Conservation (phyloP, 2,113 vertebrate species). For the Cariama cristata region DNA sequence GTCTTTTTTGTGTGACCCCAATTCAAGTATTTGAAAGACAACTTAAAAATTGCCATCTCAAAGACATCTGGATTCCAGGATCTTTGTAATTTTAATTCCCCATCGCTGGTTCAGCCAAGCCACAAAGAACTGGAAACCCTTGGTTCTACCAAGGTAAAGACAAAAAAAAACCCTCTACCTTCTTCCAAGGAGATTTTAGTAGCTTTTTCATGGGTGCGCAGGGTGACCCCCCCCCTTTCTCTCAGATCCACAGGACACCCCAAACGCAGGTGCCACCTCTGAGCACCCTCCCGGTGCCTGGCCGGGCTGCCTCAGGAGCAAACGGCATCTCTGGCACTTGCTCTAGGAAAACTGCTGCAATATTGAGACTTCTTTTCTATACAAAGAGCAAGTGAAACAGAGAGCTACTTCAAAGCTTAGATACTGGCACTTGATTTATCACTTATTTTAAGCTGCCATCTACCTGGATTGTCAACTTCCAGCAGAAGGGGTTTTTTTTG, state of each 20-base stretch:
- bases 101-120: not conserved
- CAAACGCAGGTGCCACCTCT: too few species aligned
- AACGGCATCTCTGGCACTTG: not conserved
- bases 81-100: not conserved
- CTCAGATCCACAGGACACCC: not conserved
- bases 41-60: not conserved
- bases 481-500: not conserved
- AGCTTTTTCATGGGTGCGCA: not conserved
- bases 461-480: too few species aligned
- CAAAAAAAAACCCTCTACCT: not conserved
- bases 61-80: not conserved
- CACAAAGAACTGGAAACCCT: not conserved
- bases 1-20: not conserved
- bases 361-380: not conserved
- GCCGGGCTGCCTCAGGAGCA: fast-evolving
- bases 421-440: too few species aligned
- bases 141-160: too few species aligned
- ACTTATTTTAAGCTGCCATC: not conserved
- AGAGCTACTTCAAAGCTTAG: not conserved
- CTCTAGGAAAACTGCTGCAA: not conserved
- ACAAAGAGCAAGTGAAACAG: not conserved
- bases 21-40: not conserved
- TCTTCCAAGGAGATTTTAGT: not conserved
- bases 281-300: not conserved
- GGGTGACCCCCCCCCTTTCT: too few species aligned